These are phyloP conservation scores for Lepilemur ruficaudatus DNA, from an alignment of 2,797 vertebrate genomes.

Conservation along the genomic window DNA sequence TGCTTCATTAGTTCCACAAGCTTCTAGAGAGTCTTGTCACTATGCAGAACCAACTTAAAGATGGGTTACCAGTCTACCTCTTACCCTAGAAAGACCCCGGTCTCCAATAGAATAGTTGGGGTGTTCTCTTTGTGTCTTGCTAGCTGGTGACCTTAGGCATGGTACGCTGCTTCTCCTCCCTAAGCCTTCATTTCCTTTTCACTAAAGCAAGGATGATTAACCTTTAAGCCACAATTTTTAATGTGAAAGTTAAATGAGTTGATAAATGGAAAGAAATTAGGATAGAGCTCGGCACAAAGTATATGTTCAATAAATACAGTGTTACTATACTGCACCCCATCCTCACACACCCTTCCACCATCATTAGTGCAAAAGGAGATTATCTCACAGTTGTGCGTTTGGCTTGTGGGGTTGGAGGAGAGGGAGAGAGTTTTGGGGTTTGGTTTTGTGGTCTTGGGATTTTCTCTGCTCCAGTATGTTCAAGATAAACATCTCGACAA, in stretches of 20 bases:
- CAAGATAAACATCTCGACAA: not conserved
- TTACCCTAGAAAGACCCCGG: not conserved
- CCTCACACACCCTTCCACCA: not conserved
- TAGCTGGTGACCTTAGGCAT: not conserved
- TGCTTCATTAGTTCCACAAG: not conserved
- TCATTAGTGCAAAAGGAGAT: not conserved
- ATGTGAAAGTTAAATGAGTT: not conserved
- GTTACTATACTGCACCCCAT: not conserved
- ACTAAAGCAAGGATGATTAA: not conserved
- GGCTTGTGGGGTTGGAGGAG: not conserved
- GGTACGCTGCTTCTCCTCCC: not conserved
- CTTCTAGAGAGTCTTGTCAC: not conserved
- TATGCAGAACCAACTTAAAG: not conserved
- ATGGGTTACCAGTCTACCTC: not conserved
- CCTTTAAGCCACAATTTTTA: not conserved
- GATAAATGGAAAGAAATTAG: not conserved
- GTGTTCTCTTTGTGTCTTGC: not conserved
- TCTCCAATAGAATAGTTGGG: not conserved
- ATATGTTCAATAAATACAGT: not conserved
- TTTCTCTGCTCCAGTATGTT: not conserved
- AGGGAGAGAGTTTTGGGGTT: not conserved
- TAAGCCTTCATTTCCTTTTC: not conserved
- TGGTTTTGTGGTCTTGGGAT: not conserved
- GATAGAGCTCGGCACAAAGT: not conserved
- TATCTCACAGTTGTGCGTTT: rapidly evolving